phyloP scores from a whole-genome alignment of 2,113 vertebrate genomes.

The Daphoenositta chrysoptera region DNA sequence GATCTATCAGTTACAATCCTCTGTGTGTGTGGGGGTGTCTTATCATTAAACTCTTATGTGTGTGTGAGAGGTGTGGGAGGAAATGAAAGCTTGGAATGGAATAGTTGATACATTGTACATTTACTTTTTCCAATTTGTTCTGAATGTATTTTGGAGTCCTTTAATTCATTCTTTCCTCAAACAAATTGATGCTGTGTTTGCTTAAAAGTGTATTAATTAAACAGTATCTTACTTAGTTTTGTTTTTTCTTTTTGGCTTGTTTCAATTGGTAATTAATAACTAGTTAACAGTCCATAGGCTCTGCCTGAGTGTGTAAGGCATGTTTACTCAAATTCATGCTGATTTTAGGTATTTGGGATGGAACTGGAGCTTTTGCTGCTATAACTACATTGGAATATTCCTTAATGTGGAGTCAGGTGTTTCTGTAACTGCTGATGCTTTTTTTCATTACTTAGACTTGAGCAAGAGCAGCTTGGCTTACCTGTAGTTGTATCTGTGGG shows the following conservation, averaged over 20 bases:
- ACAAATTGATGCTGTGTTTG: neutral
- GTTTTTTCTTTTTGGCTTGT: neutral
- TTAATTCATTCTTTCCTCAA: neutral
- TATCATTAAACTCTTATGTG: neutral
- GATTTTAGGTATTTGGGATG: neutral
- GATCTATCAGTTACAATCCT: neutral
- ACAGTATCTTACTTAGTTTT: neutral
- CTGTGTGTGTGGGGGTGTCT: neutral
- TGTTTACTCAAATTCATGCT: neutral
- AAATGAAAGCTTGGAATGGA: neutral
- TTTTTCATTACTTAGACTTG: neutral
- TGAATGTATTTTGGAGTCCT: neutral
- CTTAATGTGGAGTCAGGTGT: neutral
- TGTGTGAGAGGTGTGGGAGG: neutral
- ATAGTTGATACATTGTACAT: neutral
- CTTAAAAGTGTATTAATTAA: neutral
- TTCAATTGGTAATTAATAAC: neutral
- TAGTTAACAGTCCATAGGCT: neutral
- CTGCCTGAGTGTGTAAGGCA: neutral
- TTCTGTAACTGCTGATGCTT: neutral
- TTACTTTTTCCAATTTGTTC: neutral
- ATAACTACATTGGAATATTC: accelerated
- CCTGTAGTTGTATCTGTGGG: neutral
- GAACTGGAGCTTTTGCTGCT: neutral
- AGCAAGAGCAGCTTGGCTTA: neutral